phyloP scores from a whole-genome alignment of 2,797 vertebrate species.

The Eidolon dupreanum region DNA sequence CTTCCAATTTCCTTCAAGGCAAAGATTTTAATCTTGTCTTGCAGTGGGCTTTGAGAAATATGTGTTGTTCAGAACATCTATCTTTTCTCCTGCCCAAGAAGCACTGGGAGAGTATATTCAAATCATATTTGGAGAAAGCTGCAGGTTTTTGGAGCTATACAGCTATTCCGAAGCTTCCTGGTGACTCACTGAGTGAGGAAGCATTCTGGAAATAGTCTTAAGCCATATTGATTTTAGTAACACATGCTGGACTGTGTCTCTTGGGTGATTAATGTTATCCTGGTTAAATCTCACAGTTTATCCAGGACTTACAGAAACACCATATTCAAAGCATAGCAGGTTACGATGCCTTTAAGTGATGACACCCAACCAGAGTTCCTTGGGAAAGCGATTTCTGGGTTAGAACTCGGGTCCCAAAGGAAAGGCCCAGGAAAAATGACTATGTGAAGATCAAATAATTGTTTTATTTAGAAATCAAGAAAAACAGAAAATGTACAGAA shows the following conservation, averaged over 20 bases:
- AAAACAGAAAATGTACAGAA: not conserved
- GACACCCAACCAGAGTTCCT: not conserved
- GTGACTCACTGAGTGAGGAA: not conserved
- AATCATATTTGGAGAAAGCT: not conserved
- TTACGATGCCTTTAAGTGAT: not conserved
- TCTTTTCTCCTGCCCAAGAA: not conserved
- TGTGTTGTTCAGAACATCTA: not conserved
- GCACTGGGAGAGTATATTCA: too few relatives aligned
- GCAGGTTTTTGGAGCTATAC: not conserved
- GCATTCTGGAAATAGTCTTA: slow-evolving; percentile 6
- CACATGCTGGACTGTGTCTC: not conserved
- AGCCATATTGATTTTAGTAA: not conserved
- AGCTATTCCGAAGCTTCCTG: not conserved
- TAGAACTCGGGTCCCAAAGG: not conserved
- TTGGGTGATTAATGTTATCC: not conserved
- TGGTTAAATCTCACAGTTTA: not conserved
- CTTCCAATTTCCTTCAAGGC: not conserved
- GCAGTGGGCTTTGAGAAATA: not conserved
- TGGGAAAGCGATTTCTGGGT: not conserved
- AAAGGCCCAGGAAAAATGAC: not conserved
- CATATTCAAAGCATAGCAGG: not conserved
- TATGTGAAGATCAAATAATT: not conserved
- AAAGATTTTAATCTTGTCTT: not conserved
- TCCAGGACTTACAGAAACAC: not conserved
- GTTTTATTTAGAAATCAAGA: slow-evolving; percentile 11